These are phyloP conservation scores for Puffinus mauretanicus DNA, from an alignment of 2,113 vertebrate genomes.

Conservation along the genomic window DNA sequence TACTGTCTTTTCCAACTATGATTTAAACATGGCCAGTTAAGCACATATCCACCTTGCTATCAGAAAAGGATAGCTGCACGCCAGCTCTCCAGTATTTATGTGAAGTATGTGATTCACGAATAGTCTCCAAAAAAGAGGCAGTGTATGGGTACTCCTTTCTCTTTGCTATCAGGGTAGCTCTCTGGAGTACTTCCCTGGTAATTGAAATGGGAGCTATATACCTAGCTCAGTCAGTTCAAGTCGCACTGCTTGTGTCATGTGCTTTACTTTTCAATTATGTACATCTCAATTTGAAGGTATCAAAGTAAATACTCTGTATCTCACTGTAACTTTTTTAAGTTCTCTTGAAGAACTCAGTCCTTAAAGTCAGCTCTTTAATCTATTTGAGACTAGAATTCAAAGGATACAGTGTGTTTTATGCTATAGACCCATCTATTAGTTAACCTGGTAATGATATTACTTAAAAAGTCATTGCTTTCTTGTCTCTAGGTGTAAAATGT, in stretches of 20 bases:
- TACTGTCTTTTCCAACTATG: not conserved
- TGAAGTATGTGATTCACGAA: not conserved
- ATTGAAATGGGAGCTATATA: not conserved
- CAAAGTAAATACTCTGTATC: not conserved
- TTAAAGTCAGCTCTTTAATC: not conserved
- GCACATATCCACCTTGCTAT: not conserved
- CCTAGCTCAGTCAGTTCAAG: not conserved
- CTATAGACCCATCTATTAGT: not conserved
- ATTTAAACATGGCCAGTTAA: not conserved
- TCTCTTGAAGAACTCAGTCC: not conserved
- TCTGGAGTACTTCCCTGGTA: not conserved
- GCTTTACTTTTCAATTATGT: not conserved
- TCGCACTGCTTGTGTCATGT: not conserved
- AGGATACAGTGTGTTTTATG: not conserved
- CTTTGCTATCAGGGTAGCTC: accelerated
- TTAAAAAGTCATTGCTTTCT: not conserved
- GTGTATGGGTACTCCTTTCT: not conserved
- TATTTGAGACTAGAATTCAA: not conserved
- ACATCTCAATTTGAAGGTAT: not conserved
- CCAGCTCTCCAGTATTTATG: not conserved
- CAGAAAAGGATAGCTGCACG: not conserved
- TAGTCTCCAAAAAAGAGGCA: not conserved
- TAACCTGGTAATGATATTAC: not conserved
- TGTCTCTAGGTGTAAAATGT: not conserved
- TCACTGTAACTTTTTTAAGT: not conserved